A percentile compares a stretch with the other conserved stretches of the same genome.
Evolutionary conservation across 2,888 invertebrate species (phyloP).

Genomic region (Didymodactylos carnosus): DNA sequence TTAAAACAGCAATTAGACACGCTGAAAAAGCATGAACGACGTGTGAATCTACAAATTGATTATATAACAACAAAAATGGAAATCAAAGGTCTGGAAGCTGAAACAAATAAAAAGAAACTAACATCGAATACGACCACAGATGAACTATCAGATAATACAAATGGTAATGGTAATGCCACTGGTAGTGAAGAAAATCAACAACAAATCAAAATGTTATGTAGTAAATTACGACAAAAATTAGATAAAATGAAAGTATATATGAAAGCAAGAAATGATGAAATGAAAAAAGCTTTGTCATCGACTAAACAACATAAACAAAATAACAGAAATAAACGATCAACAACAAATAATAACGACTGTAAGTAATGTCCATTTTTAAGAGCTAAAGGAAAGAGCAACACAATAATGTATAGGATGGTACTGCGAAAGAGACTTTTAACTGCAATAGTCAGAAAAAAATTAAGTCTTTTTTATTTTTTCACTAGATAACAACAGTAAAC

Average conservation of each 20-base stretch:
- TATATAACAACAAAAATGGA: neutral
- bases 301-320: neutral
- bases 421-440: too few relatives aligned
- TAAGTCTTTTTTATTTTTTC: too few relatives aligned
- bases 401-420: too few relatives aligned
- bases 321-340: neutral
- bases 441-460: too few relatives aligned
- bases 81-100: neutral
- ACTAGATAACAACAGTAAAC: too few relatives aligned
- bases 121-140: neutral
- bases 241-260: neutral
- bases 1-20: neutral
- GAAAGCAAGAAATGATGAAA: neutral
- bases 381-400: too few relatives aligned
- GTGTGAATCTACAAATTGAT: neutral
- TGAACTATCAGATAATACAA: too few relatives aligned
- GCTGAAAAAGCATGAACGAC: neutral
- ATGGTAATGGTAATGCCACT: too few relatives aligned
- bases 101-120: neutral
- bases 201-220: neutral
- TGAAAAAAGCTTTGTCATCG: neutral
- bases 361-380: too few relatives aligned
- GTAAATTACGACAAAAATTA: neutral
- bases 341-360: too few relatives aligned
- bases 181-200: too few relatives aligned